Evolutionary conservation across 2,797 vertebrate genomes (phyloP), one percentile per base, ranked within the genome.

Genomic region (Halcyon smyrnensis): DNA sequence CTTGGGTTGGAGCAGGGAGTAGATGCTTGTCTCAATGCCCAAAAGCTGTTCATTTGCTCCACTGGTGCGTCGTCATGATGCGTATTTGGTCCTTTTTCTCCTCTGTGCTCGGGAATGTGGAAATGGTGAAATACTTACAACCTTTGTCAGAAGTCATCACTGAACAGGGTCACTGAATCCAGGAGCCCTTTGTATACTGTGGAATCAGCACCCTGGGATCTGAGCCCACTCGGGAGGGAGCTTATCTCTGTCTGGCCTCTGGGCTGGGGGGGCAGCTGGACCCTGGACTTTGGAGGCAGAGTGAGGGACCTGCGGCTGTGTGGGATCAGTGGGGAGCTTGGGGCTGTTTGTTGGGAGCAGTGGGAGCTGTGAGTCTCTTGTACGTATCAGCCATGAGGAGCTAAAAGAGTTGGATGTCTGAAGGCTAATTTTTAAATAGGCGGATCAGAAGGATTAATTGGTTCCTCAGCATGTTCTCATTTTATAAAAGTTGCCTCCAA

Each of bases 381-480:
- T 39, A 5, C 1, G 2, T 37, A 7, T 23, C 57, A 68, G 79
- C 32, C 7, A 1, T 20, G 48, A 84, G 73, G 62, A 89, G 62
- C 62, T 78, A 17, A 3, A 54, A 41, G 27, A 74, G 48, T 12
- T 27, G 53, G 23, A 62, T 36, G 70, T 60, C 87, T 81, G 67
- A 81, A 37, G 90, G 70, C 28, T 91, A 50, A 76, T 77, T 74
- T 63, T 15, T 67, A 80, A 89, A 84, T 46, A 41, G 77, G 62
- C 2, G 15, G 81, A 94, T 94, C 67, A 84, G 82, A 70, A 75
- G 89, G 83, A 79, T 93, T 90, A 84, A 85, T 75, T 79, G 74
- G 70, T 68, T 84, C 62, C 83, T 87, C 79, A 45, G 83, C 60
- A 36, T 28, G 75, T 75, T 87, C 83, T 87, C 43, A 9, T 87